Evolutionary conservation across 1,140 invertebrate genomes (phyloP), one percentile per base, ranked within the genome.

Genomic region (Ephestia elutella): DNA sequence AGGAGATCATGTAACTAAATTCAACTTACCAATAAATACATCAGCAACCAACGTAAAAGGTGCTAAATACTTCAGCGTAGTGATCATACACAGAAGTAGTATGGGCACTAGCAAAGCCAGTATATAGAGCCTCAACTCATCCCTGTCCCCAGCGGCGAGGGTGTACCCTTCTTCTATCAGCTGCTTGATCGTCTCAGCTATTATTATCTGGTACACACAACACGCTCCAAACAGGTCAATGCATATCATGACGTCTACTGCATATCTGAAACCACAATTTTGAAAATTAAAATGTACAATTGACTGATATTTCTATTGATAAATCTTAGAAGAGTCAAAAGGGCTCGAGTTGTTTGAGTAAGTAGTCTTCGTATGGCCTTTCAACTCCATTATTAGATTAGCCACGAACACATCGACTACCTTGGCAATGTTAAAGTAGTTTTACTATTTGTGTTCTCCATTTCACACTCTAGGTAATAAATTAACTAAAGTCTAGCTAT

Each of bases 121-220:
- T 0, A 84, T 69, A 28, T 84, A 84, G 0, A 84, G 56, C 56
- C 81, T 69, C 2, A 84, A 49, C 8, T 28, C 50, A n/a, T 72
- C 64, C 18, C 75, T 32, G 25, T 76, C 71, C 0, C 57, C 61
- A 0, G 49, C 18, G n/a, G 58, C 20, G 0, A 60, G 18, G 0
- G 61, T 67, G 28, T 71, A 57, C 0, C 62, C 55, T 15, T 66
- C 63, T 38, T 84, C 75, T 9, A 79, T 64, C 2, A 84, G 49
- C 32, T 84, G 75, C 50, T 78, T 73, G 1, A 84, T 74, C 0
- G 79, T 82, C 25, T 78, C 79, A 0, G 73, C 78, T 63, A 82
- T 82, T 9, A 82, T 79, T 50, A 84, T 80, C 53, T 84, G 75
- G 53, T 84, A 84, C 0, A 82, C 79, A 55, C 79, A 82, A 49